Conservation (phyloP, 2,888 invertebrate genomes). For the Actias luna region DNA sequence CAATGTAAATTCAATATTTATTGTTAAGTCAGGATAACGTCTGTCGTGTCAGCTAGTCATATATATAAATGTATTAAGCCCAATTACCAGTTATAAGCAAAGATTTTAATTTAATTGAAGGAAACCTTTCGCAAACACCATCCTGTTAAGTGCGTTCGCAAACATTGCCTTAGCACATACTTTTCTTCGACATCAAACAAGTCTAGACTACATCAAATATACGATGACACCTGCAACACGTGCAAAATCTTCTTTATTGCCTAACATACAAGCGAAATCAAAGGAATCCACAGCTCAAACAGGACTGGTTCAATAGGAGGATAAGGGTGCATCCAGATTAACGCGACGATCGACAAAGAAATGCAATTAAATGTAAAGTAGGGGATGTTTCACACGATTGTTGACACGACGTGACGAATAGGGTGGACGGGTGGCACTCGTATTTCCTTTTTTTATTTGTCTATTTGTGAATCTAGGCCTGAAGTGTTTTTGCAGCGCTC, state of each 20-base stretch:
- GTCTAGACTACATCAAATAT: constrained; percentile 53
- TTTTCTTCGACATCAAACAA: constrained; percentile 70
- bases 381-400: constrained; percentile 75
- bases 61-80: neutral
- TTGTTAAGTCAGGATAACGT: no score
- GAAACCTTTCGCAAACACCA: constrained; percentile 55
- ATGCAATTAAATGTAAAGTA: constrained; percentile 82
- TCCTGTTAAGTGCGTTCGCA: constrained; percentile 65
- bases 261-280: neutral
- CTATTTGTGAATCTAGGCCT: constrained; percentile 38
- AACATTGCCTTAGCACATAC: constrained; percentile 67
- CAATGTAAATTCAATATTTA: no score
- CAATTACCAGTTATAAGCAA: neutral
- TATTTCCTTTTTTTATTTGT: constrained; percentile 50
- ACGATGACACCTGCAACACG: constrained; percentile 31
- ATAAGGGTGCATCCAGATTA: constrained; percentile 79
- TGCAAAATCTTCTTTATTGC: neutral
- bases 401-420: constrained; percentile 76
- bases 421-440: constrained; percentile 58
- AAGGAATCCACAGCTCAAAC: constrained; percentile 33
- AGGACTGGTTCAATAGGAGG: constrained; percentile 41
- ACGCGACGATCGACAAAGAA: constrained; percentile 78
- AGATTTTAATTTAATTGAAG: constrained; percentile 33
- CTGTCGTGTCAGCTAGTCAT: no score
- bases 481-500: constrained; percentile 18